phyloP scores from a whole-genome alignment of 2,797 vertebrate genomes.

The Gymnothorax reevesii region DNA sequence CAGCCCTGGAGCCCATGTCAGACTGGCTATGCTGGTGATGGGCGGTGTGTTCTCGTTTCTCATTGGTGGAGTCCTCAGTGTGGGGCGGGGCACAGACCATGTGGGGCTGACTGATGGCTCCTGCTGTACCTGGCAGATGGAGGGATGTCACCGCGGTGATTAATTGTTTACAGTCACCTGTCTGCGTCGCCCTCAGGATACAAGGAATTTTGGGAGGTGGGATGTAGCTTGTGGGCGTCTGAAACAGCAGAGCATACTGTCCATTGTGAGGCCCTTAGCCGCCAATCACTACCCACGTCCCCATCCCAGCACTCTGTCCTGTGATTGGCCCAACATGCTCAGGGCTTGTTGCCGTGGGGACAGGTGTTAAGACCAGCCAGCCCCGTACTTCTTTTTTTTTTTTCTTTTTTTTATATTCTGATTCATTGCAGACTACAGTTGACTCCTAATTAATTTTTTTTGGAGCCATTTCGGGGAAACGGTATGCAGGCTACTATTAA shows the following conservation, averaged over 20 bases:
- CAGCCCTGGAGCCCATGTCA: slow-evolving; percentile 35
- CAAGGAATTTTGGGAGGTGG: slow-evolving; percentile 54
- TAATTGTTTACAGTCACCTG: slow-evolving; percentile 84
- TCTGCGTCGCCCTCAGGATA: slow-evolving; percentile 71
- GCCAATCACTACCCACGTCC: slow-evolving; percentile 4
- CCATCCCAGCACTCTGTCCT: not conserved
- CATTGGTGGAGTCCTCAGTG: slow-evolving; percentile 47
- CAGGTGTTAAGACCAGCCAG: not conserved
- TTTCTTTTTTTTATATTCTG: slow-evolving; percentile 2
- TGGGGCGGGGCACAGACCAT: slow-evolving; percentile 52
- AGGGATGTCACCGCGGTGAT: slow-evolving; percentile 86
- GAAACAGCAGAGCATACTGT: slow-evolving; percentile 70
- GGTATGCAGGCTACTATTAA: slow-evolving; percentile 40
- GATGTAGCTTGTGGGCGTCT: slow-evolving; percentile 66
- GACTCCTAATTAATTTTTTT: slow-evolving; percentile 26
- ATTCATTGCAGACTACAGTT: slow-evolving; percentile 45
- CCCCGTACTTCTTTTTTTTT: not conserved
- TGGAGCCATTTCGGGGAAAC: slow-evolving; percentile 29
- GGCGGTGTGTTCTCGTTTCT: slow-evolving; percentile 31
- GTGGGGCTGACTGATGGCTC: slow-evolving; percentile 66
- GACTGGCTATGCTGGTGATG: slow-evolving; percentile 67
- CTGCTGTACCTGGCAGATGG: slow-evolving; percentile 77
- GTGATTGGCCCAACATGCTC: not conserved
- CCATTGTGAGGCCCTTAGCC: slow-evolving; percentile 54
- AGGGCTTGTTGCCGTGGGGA: not conserved